Evolutionary conservation across 92 coral and sea anemone genomes (phyloP).

Genomic region (Palythoa heliodiscus): DNA sequence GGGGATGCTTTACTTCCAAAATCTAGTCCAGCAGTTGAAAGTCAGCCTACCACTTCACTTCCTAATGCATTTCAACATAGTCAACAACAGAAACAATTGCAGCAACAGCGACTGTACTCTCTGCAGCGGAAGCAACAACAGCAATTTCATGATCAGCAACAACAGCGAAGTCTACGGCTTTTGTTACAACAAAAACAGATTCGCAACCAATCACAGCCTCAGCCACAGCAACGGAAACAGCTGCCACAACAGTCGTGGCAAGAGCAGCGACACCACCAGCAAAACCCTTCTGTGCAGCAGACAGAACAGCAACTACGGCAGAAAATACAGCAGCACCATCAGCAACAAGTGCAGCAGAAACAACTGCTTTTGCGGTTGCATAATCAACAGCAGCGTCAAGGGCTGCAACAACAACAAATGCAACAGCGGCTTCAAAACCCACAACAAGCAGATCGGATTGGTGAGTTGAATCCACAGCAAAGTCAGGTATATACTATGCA

Average conservation of each 20-base stretch:
- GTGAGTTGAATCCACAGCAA: background rate
- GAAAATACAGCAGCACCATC: slow-evolving; percentile 20
- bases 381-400: slow-evolving; percentile 29
- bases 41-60: background rate
- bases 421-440: slow-evolving; percentile 4
- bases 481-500: background rate
- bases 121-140: background rate
- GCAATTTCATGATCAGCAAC: background rate
- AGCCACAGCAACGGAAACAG: background rate
- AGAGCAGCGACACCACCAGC: slow-evolving; percentile 28
- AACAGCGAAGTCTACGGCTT: background rate
- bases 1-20: slow-evolving; percentile 10
- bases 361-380: slow-evolving; percentile 49
- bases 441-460: background rate
- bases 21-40: background rate
- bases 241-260: slow-evolving; percentile 14
- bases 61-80: background rate
- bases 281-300: background rate
- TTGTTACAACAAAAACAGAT: background rate
- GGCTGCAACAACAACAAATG: slow-evolving; percentile 37
- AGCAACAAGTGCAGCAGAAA: slow-evolving; percentile 43
- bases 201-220: background rate
- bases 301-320: slow-evolving; percentile 39
- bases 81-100: background rate
- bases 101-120: background rate